Percentiles rank a stretch among this genome's conserved stretches.
phyloP scores from a whole-genome alignment of 2,888 invertebrate species.

The Drosophila siamana region DNA sequence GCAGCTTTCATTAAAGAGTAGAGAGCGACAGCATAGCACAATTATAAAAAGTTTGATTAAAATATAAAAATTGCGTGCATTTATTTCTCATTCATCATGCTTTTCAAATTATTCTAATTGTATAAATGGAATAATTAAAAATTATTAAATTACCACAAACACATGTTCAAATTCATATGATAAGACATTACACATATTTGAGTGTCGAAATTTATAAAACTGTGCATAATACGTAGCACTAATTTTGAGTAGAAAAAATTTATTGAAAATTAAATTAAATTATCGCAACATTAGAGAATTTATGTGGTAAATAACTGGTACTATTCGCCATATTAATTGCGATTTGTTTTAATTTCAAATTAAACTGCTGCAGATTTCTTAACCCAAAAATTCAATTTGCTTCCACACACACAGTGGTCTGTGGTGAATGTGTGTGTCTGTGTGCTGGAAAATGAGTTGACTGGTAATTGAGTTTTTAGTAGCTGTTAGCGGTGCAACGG shows the following conservation, averaged over 20 bases:
- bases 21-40: too few species aligned
- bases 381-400: slow-evolving; percentile 48
- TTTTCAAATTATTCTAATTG: too few species aligned
- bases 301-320: too few species aligned
- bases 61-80: neutral
- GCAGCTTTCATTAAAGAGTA: too few species aligned
- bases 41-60: neutral
- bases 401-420: slow-evolving; percentile 7
- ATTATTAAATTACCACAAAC: too few species aligned
- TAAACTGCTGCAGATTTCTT: slow-evolving; percentile 15
- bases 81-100: neutral
- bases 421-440: slow-evolving; percentile 13
- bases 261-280: neutral
- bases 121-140: too few species aligned
- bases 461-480: slow-evolving; percentile 77
- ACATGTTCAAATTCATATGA: too few species aligned
- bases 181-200: too few species aligned
- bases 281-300: too few species aligned
- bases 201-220: neutral
- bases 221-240: neutral
- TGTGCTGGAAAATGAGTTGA: slow-evolving; percentile 50
- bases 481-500: slow-evolving; percentile 72
- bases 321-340: neutral
- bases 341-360: neutral
- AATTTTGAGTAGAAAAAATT: neutral